These are phyloP conservation scores for Vipera latastei DNA, from an alignment of 2,797 vertebrate species.

Conservation along the genomic window DNA sequence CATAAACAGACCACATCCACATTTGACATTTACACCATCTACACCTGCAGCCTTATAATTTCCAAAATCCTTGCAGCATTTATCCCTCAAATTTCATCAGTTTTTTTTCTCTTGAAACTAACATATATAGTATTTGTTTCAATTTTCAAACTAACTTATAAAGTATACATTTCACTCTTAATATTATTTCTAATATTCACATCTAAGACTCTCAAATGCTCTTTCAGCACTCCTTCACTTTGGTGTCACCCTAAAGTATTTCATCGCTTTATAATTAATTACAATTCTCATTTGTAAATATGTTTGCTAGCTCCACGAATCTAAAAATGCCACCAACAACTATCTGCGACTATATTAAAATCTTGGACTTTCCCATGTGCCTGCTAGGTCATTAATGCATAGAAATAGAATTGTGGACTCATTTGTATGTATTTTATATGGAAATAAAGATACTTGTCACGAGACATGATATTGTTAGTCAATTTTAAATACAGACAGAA, in stretches of 20 bases:
- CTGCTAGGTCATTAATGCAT: background rate
- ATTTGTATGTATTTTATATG: background rate
- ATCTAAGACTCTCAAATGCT: background rate
- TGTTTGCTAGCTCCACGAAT: background rate
- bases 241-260: background rate
- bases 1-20: background rate
- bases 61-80: background rate
- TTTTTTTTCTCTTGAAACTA: background rate
- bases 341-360: background rate
- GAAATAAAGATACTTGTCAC: background rate
- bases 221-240: background rate
- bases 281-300: background rate
- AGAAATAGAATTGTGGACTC: background rate
- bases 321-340: background rate
- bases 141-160: background rate
- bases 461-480: background rate
- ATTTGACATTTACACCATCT: background rate
- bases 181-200: background rate
- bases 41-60: background rate
- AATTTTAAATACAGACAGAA: background rate
- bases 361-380: background rate
- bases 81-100: background rate
- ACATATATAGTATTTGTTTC: background rate
- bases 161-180: background rate
- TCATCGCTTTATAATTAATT: background rate